A percentile compares a stretch with the other conserved stretches of the same genome.
These are phyloP conservation scores for Baryphthengus martii DNA, from an alignment of 2,113 vertebrate genomes.

Conservation along the genomic window DNA sequence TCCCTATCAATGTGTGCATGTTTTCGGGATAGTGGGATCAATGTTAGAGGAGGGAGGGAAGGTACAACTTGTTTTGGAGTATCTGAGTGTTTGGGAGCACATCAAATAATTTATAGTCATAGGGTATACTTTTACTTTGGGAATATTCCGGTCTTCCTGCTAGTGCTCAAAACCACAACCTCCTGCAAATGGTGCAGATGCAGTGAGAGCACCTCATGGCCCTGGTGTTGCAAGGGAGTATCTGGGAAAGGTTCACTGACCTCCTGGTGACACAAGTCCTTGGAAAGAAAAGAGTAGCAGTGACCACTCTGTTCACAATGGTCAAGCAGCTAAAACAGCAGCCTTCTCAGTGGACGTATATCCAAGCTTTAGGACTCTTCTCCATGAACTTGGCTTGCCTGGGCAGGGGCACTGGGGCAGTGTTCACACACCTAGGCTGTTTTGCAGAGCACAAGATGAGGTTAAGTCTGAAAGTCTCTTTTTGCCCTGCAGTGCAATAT, in stretches of 20 bases:
- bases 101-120: neutral
- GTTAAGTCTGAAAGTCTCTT: neutral
- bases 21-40: neutral
- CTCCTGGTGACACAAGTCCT: neutral
- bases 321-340: neutral
- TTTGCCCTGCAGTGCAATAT: neutral
- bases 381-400: too few species aligned
- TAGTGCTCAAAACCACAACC: neutral
- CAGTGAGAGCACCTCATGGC: neutral
- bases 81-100: too few species aligned
- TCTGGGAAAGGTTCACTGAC: neutral
- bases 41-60: neutral
- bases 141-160: neutral
- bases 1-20: neutral
- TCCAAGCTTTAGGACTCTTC: neutral
- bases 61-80: neutral
- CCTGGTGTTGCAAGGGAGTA: neutral
- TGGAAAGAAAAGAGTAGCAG: neutral
- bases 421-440: rapidly evolving
- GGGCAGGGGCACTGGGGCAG: too few species aligned
- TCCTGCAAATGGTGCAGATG: neutral
- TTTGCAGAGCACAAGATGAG: neutral
- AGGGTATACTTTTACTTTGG: neutral
- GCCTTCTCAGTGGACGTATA: too few species aligned
- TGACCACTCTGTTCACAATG: neutral